Percentiles rank a stretch among this genome's conserved stretches.
Evolutionary conservation across 1,140 invertebrate genomes (phyloP).

Genomic region (Drosophila bipectinata): DNA sequence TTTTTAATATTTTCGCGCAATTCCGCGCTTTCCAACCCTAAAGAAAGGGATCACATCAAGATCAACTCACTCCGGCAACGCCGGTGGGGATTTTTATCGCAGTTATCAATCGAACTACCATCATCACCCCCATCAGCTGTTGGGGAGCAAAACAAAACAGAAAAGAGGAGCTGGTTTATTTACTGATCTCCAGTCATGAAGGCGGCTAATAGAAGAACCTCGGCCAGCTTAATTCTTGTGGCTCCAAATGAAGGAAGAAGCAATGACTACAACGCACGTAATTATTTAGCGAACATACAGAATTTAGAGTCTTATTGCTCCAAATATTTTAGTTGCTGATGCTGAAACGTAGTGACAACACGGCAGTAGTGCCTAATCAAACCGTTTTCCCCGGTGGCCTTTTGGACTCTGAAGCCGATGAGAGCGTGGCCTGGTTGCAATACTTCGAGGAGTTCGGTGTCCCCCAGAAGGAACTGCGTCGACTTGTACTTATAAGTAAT

Average conservation of each 20-base stretch:
- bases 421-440: constrained; percentile 54
- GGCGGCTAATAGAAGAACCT: constrained; percentile 43
- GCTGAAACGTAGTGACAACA: constrained; percentile 63
- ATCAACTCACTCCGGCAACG: neutral
- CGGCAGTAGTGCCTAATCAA: constrained; percentile 50
- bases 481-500: constrained; percentile 44
- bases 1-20: neutral
- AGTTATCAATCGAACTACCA: constrained; percentile 20
- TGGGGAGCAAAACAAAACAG: constrained; percentile 6
- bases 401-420: constrained; percentile 55
- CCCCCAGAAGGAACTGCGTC: constrained; percentile 43
- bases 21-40: constrained; percentile 3
- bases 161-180: neutral
- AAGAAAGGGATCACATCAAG: neutral
- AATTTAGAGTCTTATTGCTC: neutral
- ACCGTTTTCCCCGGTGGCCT: constrained; percentile 65
- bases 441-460: constrained; percentile 68
- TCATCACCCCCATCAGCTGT: constrained; percentile 19
- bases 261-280: constrained; percentile 53
- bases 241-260: constrained; percentile 11
- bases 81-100: neutral
- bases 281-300: neutral
- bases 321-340: constrained; percentile 55
- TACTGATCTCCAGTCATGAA: constrained; percentile 16
- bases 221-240: constrained; percentile 62